Conservation (phyloP, 2,113 vertebrate genomes). For the Dipodomys merriami region DNA sequence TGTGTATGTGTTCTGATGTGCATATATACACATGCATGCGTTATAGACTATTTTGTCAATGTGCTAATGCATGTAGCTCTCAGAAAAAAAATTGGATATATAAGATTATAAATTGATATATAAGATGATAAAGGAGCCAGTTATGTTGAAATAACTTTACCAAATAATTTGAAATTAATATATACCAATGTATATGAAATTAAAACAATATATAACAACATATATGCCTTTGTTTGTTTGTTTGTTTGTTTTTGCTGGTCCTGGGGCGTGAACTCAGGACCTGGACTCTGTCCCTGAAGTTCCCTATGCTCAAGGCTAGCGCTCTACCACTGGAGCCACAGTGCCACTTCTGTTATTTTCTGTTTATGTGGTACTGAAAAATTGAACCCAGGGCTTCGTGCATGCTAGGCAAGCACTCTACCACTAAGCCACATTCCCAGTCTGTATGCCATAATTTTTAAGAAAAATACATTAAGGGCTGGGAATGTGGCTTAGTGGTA, state of each 20-base stretch:
- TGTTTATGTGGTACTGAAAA: no score
- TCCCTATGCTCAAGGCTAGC: no score
- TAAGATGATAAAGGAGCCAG: slow-evolving; percentile 25
- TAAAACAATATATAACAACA: neutral
- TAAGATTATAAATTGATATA: slow-evolving; percentile 28
- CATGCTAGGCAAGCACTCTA: no score
- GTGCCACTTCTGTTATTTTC: no score
- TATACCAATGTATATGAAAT: slow-evolving; percentile 13
- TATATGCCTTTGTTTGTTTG: neutral
- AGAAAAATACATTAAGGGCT: neutral
- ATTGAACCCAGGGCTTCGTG: no score
- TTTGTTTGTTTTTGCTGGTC: no score
- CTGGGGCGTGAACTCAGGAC: no score
- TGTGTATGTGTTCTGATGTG: neutral
- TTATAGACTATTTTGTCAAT: neutral
- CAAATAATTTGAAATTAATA: slow-evolving; percentile 45
- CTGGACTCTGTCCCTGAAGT: no score
- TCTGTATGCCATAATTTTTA: neutral
- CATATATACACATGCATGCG: neutral
- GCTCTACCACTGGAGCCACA: no score
- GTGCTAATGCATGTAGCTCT: slow-evolving; percentile 26
- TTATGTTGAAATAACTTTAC: slow-evolving; percentile 15
- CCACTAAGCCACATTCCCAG: no score
- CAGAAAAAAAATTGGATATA: neutral
- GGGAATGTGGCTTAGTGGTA: no score